A percentile compares a stretch with the other conserved stretches of the same genome.
Conservation (phyloP, 2,888 invertebrate genomes). For the Meghimatium bilineatum region DNA sequence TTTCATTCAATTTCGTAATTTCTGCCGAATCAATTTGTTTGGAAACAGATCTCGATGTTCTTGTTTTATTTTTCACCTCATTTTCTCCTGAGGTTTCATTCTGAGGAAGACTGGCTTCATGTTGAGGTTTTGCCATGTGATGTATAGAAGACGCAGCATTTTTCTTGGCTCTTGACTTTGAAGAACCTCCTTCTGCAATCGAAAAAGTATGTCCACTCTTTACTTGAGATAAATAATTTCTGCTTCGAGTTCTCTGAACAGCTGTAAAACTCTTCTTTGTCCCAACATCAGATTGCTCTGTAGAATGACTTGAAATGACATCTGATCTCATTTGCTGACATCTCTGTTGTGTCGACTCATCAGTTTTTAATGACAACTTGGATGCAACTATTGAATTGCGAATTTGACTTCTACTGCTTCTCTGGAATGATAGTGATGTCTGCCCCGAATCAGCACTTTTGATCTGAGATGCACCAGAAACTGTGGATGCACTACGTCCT, state of each 20-base stretch:
- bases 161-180: not conserved
- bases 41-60: not conserved
- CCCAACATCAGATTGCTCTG: not conserved
- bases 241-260: constrained; percentile 15
- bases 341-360: not conserved
- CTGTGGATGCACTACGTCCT: not conserved
- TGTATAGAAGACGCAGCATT: not conserved
- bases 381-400: not conserved
- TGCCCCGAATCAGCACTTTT: not conserved
- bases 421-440: not conserved
- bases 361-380: not conserved
- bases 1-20: not conserved
- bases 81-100: not conserved
- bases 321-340: not conserved
- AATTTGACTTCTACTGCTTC: not conserved
- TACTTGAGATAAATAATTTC: not conserved
- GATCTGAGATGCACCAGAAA: not conserved
- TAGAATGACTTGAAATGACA: not conserved
- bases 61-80: not conserved
- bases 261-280: not conserved
- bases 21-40: not conserved
- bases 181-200: not conserved
- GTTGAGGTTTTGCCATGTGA: not conserved
- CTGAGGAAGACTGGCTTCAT: not conserved
- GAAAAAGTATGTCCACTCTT: not conserved